Evolutionary conservation across 1,140 invertebrate genomes (phyloP).

Genomic region (Microplitis mediator): DNA sequence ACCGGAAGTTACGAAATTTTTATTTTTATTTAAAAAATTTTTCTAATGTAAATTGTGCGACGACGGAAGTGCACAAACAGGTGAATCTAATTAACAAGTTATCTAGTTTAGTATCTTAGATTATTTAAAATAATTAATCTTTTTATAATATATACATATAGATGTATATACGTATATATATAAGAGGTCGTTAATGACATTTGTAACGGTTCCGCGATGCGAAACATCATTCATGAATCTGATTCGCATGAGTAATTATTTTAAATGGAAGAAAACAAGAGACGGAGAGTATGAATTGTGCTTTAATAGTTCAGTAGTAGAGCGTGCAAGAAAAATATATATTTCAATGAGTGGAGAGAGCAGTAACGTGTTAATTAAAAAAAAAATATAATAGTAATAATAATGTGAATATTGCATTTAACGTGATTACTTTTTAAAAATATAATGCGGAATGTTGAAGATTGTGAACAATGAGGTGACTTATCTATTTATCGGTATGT

Average conservation of each 20-base stretch:
- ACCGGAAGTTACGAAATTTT: slow-evolving; percentile 12
- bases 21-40: neutral
- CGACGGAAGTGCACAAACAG: neutral
- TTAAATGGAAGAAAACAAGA: neutral
- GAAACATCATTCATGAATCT: neutral
- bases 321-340: slow-evolving; percentile 4
- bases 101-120: neutral
- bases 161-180: neutral
- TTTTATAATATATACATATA: too few species aligned
- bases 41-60: neutral
- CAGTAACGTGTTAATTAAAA: slow-evolving; percentile 6
- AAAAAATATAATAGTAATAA: neutral
- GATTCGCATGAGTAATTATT: neutral
- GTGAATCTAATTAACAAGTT: neutral
- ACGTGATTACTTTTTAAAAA: neutral
- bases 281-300: neutral
- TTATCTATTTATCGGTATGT: too few species aligned
- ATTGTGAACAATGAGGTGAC: too few species aligned
- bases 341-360: slow-evolving; percentile 12
- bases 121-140: neutral
- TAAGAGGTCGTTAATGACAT: neutral
- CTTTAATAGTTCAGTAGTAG: neutral
- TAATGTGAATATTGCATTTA: neutral
- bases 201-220: slow-evolving; percentile 3
- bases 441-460: too few species aligned